Evolutionary conservation across 2,888 invertebrate species (phyloP), one percentile per base, ranked within the genome.

Genomic region (Platycheirus albimanus): DNA sequence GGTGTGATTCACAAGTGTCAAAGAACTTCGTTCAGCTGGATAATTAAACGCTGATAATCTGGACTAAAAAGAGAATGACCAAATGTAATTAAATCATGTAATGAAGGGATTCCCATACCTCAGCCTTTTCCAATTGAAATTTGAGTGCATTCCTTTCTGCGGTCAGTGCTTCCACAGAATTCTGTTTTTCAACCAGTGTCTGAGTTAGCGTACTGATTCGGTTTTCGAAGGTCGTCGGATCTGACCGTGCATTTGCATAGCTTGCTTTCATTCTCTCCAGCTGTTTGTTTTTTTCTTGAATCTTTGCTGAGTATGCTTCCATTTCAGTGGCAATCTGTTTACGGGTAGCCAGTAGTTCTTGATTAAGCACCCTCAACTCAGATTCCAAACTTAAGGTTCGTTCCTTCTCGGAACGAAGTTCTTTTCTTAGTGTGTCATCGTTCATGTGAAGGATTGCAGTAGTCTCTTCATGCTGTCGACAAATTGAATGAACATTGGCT

Each of bases 81-180:
- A 33, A 33, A 8, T 4, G 30, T 33, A 7, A 28, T 38, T n/a
- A 17, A 47, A 28, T 1, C 0, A 17, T 17, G 11, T 17, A 5
- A 15, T 3, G 20, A 67, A 5, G 8, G 0, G 2, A 28, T 5
- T 17, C 6, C 81, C 86, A 88, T 87, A 95, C 96, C 92, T 95
- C 94, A 64, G 94, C 89, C 88, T 96, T 95, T 89, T 98, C 97
- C 86, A 97, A 90, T 88, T 97, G 97, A 86, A 98, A 92, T 86
- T 93, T 93, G 61, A 98, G 91, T 17, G 97, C 96, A 91, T 97
- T 97, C 88, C 96, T 94, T 87, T 98, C 97, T 0, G 96, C 95
- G 67, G 96, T 93, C 45, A 96, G 91, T 17, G 94, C 92, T 89
- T 98, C 98, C n/a, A 98, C 91, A 85, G 94, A 93, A 47, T 94